Percentiles rank a stretch among this genome's conserved stretches.
phyloP scores from a whole-genome alignment of 2,888 invertebrate genomes.

The Liposcelis brunnea region DNA sequence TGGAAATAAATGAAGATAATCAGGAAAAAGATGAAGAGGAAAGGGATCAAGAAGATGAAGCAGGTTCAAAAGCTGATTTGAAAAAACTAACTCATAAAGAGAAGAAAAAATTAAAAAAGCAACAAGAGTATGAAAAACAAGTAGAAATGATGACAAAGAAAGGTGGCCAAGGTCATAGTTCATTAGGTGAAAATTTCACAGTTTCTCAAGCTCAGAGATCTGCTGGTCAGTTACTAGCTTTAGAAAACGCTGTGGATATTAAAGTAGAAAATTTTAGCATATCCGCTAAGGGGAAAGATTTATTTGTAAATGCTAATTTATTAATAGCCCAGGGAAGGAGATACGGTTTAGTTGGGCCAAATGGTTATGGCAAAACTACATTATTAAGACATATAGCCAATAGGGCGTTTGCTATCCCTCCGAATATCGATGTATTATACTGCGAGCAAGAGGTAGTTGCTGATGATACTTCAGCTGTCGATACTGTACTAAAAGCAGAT shows the following conservation, averaged over 20 bases:
- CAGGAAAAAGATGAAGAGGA: background rate
- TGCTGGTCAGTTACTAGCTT: constrained; percentile 47
- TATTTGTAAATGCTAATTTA: constrained; percentile 90
- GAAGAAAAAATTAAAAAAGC: constrained; percentile 77
- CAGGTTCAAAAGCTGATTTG: constrained; percentile 14
- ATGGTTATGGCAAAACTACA: constrained; percentile 98
- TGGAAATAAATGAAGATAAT: background rate
- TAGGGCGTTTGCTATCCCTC: constrained; percentile 82
- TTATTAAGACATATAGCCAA: constrained; percentile 81
- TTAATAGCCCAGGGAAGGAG: constrained; percentile 83
- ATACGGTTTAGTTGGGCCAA: constrained; percentile 96
- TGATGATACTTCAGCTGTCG: constrained; percentile 82
- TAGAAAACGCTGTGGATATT: constrained; percentile 91
- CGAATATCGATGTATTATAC: constrained; percentile 86
- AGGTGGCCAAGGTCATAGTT: constrained; percentile 77
- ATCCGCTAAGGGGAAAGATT: constrained; percentile 88
- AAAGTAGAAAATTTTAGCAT: constrained; percentile 96
- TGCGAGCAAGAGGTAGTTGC: constrained; percentile 98
- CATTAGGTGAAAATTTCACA: constrained; percentile 85
- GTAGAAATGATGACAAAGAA: constrained; percentile 70
- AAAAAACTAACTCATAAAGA: constrained; percentile 80
- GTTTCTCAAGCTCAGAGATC: constrained; percentile 68
- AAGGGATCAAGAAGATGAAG: background rate
- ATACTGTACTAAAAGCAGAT: constrained; percentile 86
- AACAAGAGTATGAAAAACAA: constrained; percentile 75